These are phyloP conservation scores for Nomada goodeniana DNA, from an alignment of 2,888 invertebrate genomes.

Conservation along the genomic window DNA sequence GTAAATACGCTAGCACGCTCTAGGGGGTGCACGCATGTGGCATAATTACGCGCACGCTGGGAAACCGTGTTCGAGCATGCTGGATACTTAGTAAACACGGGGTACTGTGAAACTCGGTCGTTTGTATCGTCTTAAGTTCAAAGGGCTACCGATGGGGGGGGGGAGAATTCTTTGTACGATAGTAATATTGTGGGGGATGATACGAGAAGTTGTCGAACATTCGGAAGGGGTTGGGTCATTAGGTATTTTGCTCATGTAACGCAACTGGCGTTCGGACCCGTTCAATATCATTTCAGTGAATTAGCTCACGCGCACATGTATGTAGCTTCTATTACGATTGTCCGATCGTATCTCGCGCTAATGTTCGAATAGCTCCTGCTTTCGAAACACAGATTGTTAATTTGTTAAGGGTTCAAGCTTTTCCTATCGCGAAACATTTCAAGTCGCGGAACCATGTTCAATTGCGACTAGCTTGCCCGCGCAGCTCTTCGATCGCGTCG, in stretches of 20 bases:
- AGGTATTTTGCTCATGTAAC: too few relatives aligned
- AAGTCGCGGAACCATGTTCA: background rate
- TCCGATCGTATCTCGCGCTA: too few relatives aligned
- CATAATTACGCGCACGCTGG: slow-evolving; percentile 65
- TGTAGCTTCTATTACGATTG: background rate
- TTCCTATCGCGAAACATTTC: background rate
- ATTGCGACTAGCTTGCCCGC: background rate
- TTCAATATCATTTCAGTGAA: slow-evolving; percentile 11
- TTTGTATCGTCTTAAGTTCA: slow-evolving; percentile 11
- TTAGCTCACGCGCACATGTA: background rate
- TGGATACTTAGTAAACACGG: background rate
- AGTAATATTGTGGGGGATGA: too few relatives aligned
- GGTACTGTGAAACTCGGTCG: background rate
- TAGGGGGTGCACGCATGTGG: slow-evolving; percentile 58
- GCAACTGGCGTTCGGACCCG: background rate
- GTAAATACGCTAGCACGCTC: background rate
- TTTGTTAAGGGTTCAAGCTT: background rate
- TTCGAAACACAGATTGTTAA: background rate
- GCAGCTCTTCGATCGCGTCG: background rate
- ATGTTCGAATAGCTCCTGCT: too few relatives aligned
- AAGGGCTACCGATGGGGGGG: background rate
- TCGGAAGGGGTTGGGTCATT: too few relatives aligned
- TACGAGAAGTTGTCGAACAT: too few relatives aligned
- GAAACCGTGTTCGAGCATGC: slow-evolving; percentile 5
- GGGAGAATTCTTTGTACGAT: too few relatives aligned